Conservation (phyloP, 2,113 vertebrate genomes). For the Gobius niger region DNA sequence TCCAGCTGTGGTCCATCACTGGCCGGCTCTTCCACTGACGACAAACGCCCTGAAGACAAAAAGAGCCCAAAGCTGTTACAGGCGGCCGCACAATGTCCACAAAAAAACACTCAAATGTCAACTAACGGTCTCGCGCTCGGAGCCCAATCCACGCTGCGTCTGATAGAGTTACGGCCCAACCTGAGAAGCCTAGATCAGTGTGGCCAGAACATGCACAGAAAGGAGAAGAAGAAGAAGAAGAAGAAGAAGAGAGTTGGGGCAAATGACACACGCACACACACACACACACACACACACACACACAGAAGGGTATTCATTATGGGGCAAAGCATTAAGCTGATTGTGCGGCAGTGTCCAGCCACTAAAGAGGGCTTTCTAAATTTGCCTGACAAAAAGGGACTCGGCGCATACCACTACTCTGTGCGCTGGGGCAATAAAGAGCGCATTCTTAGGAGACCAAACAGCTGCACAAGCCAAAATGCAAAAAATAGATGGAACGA, state of each 20-base stretch:
- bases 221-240: conserved; percentile 6
- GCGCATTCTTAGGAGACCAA: conserved; percentile 67
- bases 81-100: conserved; percentile 63
- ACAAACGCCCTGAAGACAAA: conserved; percentile 59
- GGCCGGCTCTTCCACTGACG: conserved; percentile 62
- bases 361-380: conserved; percentile 80
- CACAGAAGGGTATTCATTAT: conserved; percentile 75
- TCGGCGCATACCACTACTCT: conserved; percentile 71
- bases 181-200: conserved; percentile 42
- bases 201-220: conserved; percentile 35
- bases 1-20: conserved; percentile 78
- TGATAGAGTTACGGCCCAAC: conserved; percentile 56
- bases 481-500: background rate
- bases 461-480: conserved; percentile 42
- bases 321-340: conserved; percentile 74
- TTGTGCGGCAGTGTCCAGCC: conserved; percentile 70
- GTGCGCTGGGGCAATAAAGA: conserved; percentile 71
- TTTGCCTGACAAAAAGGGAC: conserved; percentile 77
- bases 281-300: conserved; percentile 76
- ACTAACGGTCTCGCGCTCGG: conserved; percentile 42
- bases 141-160: conserved; percentile 26
- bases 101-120: conserved; percentile 63
- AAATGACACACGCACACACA: conserved; percentile 73
- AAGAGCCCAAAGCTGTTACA: conserved; percentile 51
- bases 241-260: conserved; percentile 37